Conservation (phyloP, 2,113 vertebrate genomes). For the Anas platyrhynchos region DNA sequence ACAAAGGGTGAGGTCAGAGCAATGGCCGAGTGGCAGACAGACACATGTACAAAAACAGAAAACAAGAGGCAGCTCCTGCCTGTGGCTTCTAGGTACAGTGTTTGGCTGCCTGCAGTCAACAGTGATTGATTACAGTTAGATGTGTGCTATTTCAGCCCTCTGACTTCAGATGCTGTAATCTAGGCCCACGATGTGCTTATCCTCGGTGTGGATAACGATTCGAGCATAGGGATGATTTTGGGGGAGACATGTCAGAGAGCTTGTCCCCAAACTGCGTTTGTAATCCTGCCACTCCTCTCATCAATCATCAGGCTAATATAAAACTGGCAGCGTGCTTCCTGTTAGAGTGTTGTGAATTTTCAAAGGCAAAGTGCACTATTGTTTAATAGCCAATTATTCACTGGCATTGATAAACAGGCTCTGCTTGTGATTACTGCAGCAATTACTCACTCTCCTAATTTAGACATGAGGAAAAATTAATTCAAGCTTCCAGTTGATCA, state of each 20-base stretch:
- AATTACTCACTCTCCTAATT: slow-evolving; percentile 68
- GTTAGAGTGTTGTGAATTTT: slow-evolving; percentile 22
- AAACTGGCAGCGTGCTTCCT: slow-evolving; percentile 38
- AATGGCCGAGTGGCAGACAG: not conserved
- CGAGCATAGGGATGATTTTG: not conserved
- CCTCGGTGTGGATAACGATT: not conserved
- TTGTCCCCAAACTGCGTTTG: not conserved
- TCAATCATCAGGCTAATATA: slow-evolving; percentile 14
- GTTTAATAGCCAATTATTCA: slow-evolving; percentile 69
- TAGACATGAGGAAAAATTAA: slow-evolving; percentile 69
- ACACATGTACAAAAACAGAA: not conserved
- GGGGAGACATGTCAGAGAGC: not conserved
- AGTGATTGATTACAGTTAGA: slow-evolving; percentile 34
- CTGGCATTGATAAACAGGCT: slow-evolving; percentile 69
- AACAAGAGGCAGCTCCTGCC: slow-evolving; percentile 11
- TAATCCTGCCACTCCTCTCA: slow-evolving; percentile 61
- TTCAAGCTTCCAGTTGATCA: slow-evolving; percentile 60
- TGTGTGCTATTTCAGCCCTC: slow-evolving; percentile 50
- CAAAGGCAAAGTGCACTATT: slow-evolving; percentile 69
- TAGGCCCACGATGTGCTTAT: not conserved
- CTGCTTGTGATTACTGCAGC: slow-evolving; percentile 46
- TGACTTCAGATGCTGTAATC: slow-evolving; percentile 61
- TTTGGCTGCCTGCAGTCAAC: not conserved
- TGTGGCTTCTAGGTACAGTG: not conserved
- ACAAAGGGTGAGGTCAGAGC: slow-evolving; percentile 47